Percentiles rank a stretch among this genome's conserved stretches.
These are phyloP conservation scores for Cecropterus lyciades DNA, from an alignment of 1,140 invertebrate genomes.

Conservation along the genomic window DNA sequence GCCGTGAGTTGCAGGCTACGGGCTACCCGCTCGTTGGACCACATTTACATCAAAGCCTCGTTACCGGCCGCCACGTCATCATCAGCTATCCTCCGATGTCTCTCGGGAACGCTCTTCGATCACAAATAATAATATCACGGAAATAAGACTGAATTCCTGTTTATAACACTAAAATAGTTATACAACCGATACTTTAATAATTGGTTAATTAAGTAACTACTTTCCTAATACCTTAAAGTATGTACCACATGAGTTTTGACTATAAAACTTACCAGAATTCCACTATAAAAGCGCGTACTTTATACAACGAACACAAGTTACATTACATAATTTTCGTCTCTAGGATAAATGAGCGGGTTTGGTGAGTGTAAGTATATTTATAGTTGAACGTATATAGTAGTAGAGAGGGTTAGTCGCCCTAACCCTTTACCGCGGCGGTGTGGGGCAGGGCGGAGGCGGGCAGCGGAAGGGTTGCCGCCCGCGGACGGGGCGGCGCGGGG, in stretches of 20 bases:
- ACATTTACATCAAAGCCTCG: conserved; percentile 76
- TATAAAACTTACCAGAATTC: too few species aligned
- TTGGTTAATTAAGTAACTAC: too few species aligned
- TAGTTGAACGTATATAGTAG: conserved; percentile 33
- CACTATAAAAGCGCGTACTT: neutral
- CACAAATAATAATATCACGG: neutral
- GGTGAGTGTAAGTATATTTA: conserved; percentile 27
- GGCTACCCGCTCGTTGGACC: conserved; percentile 36
- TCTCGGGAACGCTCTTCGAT: conserved; percentile 7
- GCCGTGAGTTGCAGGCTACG: conserved; percentile 39
- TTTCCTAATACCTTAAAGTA: too few species aligned
- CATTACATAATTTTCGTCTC: conserved; percentile 30
- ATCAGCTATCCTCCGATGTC: conserved; percentile 19
- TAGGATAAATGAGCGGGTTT: conserved; percentile 26
- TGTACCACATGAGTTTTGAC: too few species aligned
- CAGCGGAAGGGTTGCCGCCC: conserved; percentile 80
- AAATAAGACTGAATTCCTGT: neutral
- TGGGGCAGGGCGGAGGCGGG: conserved; percentile 66
- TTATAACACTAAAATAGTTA: neutral
- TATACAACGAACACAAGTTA: neutral
- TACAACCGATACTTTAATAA: too few species aligned
- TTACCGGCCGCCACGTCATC: conserved; percentile 58
- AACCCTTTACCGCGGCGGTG: conserved; percentile 72
- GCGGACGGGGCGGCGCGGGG: conserved; percentile 56
- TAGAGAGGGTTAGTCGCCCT: conserved; percentile 68